Evolutionary conservation across 2,113 vertebrate species (phyloP).

Genomic region (Microcebus jonahi): DNA sequence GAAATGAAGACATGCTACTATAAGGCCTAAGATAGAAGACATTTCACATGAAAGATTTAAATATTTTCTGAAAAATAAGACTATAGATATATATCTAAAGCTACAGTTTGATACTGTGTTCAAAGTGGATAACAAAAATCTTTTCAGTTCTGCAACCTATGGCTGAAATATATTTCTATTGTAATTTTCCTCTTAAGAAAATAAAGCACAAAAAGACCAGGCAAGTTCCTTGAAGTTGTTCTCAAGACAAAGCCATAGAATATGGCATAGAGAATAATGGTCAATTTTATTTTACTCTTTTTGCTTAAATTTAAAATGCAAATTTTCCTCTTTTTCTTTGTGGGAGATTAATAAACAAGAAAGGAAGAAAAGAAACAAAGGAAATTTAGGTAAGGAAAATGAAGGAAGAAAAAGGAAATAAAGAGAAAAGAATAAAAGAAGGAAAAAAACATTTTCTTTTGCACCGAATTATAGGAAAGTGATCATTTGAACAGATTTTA

Average conservation of each 20-base stretch:
- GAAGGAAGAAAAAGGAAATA: neutral
- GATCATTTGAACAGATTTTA: constrained; percentile 16
- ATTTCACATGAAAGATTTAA: constrained; percentile 36
- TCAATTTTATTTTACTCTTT: neutral
- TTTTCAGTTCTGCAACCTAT: neutral
- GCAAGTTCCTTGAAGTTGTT: neutral
- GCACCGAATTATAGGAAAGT: neutral
- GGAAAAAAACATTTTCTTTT: neutral
- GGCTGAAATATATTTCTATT: neutral
- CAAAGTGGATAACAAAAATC: neutral
- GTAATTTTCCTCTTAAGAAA: neutral
- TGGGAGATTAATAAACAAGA: neutral
- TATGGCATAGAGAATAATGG: neutral
- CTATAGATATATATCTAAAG: neutral
- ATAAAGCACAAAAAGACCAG: neutral
- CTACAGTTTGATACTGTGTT: neutral
- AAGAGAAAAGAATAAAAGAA: neutral
- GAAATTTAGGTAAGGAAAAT: neutral
- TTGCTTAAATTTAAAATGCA: constrained; percentile 23
- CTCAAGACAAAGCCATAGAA: neutral
- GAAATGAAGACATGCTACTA: neutral
- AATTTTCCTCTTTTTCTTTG: neutral
- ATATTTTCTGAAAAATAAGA: neutral
- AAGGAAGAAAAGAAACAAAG: neutral
- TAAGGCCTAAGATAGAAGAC: neutral